A percentile compares a stretch with the other conserved stretches of the same genome.
Evolutionary conservation across 2,797 vertebrate species (phyloP).

Genomic region (Sphenodon punctatus): DNA sequence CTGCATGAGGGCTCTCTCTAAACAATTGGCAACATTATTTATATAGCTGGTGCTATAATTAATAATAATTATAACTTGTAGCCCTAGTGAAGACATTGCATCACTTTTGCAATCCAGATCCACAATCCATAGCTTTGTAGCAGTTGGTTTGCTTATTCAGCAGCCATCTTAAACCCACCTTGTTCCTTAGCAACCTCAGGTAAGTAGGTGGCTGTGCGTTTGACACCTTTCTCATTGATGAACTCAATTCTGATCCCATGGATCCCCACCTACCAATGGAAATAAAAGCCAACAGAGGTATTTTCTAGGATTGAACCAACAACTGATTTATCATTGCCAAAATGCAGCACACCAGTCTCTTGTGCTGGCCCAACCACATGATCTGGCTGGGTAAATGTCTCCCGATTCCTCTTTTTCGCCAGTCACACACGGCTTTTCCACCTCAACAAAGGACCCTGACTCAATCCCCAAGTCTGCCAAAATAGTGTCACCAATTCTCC

Average conservation of each 20-base stretch:
- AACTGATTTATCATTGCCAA: slow-evolving; percentile 8
- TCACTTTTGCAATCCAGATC: slow-evolving; percentile 24
- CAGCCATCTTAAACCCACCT: slow-evolving; percentile 75
- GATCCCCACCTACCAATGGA: slow-evolving; percentile 81
- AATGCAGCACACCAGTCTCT: background rate
- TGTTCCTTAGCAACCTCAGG: slow-evolving; percentile 88
- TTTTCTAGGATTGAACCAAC: slow-evolving; percentile 35
- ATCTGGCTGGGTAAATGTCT: slow-evolving; percentile 13
- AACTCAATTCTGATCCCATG: slow-evolving; percentile 88
- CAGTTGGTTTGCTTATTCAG: slow-evolving; percentile 30
- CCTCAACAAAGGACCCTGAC: too few species aligned
- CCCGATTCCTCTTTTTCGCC: background rate
- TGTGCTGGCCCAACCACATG: background rate
- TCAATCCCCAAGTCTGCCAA: too few species aligned
- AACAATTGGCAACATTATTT: background rate
- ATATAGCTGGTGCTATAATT: background rate
- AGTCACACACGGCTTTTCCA: background rate
- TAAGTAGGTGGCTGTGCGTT: slow-evolving; percentile 86
- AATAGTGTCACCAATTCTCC: background rate
- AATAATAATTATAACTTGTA: too few species aligned
- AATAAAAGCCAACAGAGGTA: slow-evolving; percentile 65
- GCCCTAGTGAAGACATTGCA: background rate
- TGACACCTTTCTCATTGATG: slow-evolving; percentile 85
- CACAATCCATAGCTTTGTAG: background rate
- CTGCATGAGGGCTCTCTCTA: background rate